Conservation (phyloP, 1,140 invertebrate species). For the Drosophila bifasciata region DNA sequence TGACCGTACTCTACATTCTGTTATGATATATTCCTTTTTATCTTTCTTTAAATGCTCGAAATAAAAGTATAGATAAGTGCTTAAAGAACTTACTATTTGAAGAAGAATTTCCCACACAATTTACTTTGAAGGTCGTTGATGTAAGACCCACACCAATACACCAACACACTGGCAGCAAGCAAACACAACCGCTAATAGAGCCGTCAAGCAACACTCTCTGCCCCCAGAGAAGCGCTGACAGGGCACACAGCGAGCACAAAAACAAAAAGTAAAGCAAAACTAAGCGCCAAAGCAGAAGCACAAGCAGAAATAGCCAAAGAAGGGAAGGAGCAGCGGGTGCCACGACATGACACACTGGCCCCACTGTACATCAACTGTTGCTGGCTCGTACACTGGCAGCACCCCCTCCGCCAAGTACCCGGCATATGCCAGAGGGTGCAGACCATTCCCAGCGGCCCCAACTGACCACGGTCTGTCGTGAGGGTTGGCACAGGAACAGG, state of each 20-base stretch:
- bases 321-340: background rate
- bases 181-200: conserved; percentile 33
- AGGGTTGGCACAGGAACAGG: too few species aligned
- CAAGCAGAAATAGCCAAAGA: conserved; percentile 19
- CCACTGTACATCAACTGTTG: too few species aligned
- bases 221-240: conserved; percentile 27
- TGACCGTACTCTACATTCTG: too few species aligned
- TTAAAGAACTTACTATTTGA: background rate
- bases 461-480: too few species aligned
- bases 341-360: too few species aligned
- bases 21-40: too few species aligned
- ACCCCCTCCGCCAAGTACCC: too few species aligned
- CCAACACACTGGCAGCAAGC: conserved; percentile 8
- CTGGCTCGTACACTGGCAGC: background rate
- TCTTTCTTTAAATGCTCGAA: too few species aligned
- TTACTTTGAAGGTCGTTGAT: conserved; percentile 19
- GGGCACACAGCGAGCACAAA: conserved; percentile 13
- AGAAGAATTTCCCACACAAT: conserved; percentile 3
- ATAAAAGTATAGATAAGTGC: conserved; percentile 1
- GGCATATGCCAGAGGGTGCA: background rate
- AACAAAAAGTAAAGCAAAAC: conserved; percentile 8
- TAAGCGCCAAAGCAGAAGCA: background rate
- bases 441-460: background rate
- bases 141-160: conserved; percentile 6
- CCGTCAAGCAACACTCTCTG: conserved; percentile 8